A percentile compares a stretch with the other conserved stretches of the same genome.
These are phyloP conservation scores for Heliconius sara DNA, from an alignment of 2,888 invertebrate genomes.

Conservation along the genomic window DNA sequence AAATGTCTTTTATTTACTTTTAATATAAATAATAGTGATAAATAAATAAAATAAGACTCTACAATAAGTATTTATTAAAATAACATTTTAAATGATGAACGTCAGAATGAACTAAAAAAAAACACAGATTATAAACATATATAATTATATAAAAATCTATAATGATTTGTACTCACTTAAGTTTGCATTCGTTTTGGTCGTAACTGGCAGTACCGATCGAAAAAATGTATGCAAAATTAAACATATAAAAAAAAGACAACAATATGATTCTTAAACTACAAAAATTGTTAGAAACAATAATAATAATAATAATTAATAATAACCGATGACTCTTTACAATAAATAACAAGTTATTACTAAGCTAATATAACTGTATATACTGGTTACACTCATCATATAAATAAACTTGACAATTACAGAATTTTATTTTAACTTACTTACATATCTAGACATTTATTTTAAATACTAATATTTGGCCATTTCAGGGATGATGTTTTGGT, in stretches of 20 bases:
- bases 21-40: constrained; percentile 19
- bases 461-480: constrained; percentile 43
- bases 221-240: constrained; percentile 10
- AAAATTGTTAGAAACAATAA: constrained; percentile 3
- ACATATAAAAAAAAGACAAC: neutral
- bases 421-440: constrained; percentile 29
- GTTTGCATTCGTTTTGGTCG: constrained; percentile 11
- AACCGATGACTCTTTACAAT: constrained; percentile 29
- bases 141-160: constrained; percentile 32
- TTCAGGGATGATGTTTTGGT: constrained; percentile 10
- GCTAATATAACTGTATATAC: constrained; percentile 35
- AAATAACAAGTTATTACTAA: constrained; percentile 35
- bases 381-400: constrained; percentile 36
- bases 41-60: constrained; percentile 47
- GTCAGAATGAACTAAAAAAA: constrained; percentile 30
- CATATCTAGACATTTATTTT: constrained; percentile 36
- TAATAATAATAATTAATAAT: neutral
- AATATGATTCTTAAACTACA: neutral
- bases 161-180: constrained; percentile 32
- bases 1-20: constrained; percentile 30
- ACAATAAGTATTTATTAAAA: constrained; percentile 62
- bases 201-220: constrained; percentile 23
- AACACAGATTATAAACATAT: constrained; percentile 26
- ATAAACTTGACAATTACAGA: constrained; percentile 26
- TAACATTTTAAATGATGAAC: constrained; percentile 53